Percentiles rank a stretch among this genome's conserved stretches.
These are phyloP conservation scores for Ceratosolen fusciceps DNA, from an alignment of 1,140 invertebrate genomes.

Conservation along the genomic window DNA sequence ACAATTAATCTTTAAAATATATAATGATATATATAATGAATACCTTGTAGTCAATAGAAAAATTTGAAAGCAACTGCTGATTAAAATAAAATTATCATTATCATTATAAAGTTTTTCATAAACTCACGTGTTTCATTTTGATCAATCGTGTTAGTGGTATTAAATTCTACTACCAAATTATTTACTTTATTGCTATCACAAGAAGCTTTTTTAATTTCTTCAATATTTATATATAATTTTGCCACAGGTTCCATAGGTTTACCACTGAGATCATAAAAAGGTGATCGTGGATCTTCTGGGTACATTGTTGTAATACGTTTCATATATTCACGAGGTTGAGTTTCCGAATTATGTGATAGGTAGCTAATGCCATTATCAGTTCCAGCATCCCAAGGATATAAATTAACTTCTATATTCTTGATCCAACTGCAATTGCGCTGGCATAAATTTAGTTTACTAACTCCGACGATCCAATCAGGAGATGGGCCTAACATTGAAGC, in stretches of 20 bases:
- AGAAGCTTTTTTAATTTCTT: slow-evolving; percentile 79
- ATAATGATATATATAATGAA: too few relatives aligned
- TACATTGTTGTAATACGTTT: slow-evolving; percentile 80
- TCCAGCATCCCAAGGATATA: slow-evolving; percentile 95
- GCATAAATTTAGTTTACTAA: slow-evolving; percentile 90
- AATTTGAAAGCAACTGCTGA: too few relatives aligned
- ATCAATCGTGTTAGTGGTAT: slow-evolving; percentile 80
- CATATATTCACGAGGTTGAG: slow-evolving; percentile 89
- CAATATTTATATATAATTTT: slow-evolving; percentile 78
- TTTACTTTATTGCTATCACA: slow-evolving; percentile 80
- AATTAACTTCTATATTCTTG: slow-evolving; percentile 82
- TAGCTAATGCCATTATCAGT: slow-evolving; percentile 95
- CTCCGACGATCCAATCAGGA: slow-evolving; percentile 96
- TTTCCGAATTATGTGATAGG: slow-evolving; percentile 89
- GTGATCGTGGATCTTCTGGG: slow-evolving; percentile 88
- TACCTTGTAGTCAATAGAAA: too few relatives aligned
- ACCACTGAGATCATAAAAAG: slow-evolving; percentile 88
- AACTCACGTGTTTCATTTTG: slow-evolving; percentile 80
- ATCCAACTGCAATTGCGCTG: slow-evolving; percentile 91
- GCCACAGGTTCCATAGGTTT: slow-evolving; percentile 87
- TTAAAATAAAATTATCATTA: too few relatives aligned
- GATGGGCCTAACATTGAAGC: slow-evolving; percentile 96
- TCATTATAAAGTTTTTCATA: background rate
- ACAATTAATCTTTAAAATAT: too few relatives aligned
- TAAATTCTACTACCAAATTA: slow-evolving; percentile 73